These are phyloP conservation scores for Drosophila lowei DNA, from an alignment of 1,140 invertebrate genomes.

Conservation along the genomic window DNA sequence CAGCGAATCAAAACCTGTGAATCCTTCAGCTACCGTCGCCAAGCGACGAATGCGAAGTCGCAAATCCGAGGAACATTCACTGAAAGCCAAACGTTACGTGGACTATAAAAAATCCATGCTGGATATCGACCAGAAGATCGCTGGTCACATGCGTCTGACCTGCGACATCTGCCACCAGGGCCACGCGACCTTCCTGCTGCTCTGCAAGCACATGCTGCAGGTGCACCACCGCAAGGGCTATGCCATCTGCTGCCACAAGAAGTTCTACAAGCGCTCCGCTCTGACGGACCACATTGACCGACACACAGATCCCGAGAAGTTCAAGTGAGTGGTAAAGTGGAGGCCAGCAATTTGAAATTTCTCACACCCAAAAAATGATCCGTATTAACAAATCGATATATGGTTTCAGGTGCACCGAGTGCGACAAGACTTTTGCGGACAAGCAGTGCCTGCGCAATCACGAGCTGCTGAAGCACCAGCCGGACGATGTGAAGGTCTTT, in stretches of 20 bases:
- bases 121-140: slow-evolving; percentile 71
- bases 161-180: slow-evolving; percentile 69
- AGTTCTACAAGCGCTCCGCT: slow-evolving; percentile 72
- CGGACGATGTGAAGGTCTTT: slow-evolving; percentile 68
- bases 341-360: slow-evolving; percentile 13
- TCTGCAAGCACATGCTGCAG: slow-evolving; percentile 69
- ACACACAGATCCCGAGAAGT: slow-evolving; percentile 71
- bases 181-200: slow-evolving; percentile 54
- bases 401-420: slow-evolving; percentile 57
- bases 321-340: slow-evolving; percentile 76
- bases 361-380: neutral
- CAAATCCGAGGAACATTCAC: slow-evolving; percentile 11
- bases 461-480: slow-evolving; percentile 70
- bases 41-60: slow-evolving; percentile 4
- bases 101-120: slow-evolving; percentile 67
- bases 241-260: slow-evolving; percentile 74
- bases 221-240: slow-evolving; percentile 67
- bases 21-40: neutral
- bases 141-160: slow-evolving; percentile 67
- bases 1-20: too few species aligned
- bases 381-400: neutral
- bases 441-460: slow-evolving; percentile 78
- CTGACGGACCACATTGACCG: slow-evolving; percentile 76
- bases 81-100: slow-evolving; percentile 50
- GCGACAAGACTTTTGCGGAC: slow-evolving; percentile 68